A percentile compares a stretch with the other conserved stretches of the same genome.
These are phyloP conservation scores for Gambelia wislizenii DNA, from an alignment of 2,797 vertebrate species.

Conservation along the genomic window DNA sequence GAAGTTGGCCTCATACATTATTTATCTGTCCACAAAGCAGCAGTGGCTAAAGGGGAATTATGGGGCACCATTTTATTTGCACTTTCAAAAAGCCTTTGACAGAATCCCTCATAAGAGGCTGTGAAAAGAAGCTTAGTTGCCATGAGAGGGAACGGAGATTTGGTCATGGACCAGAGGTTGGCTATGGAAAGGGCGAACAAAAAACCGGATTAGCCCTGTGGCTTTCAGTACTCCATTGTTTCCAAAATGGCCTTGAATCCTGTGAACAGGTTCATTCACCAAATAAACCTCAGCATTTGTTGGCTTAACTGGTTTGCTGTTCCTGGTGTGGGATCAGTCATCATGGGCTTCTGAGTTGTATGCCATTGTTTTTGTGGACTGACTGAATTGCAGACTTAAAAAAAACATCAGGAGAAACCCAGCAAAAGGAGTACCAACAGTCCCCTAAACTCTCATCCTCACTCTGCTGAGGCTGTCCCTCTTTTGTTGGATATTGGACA, in stretches of 20 bases:
- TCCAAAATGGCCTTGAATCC: constrained; percentile 37
- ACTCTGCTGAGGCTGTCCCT: neutral
- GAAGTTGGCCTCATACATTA: constrained; percentile 17
- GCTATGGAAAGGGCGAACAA: constrained; percentile 30
- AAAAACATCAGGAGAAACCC: neutral
- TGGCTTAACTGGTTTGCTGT: constrained; percentile 32
- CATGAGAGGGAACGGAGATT: constrained; percentile 34
- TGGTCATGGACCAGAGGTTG: constrained; percentile 35
- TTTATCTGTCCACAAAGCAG: constrained; percentile 18
- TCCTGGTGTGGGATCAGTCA: constrained; percentile 6
- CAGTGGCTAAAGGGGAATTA: constrained; percentile 19
- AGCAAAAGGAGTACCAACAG: neutral
- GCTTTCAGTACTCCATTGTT: constrained; percentile 41
- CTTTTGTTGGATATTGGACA: neutral
- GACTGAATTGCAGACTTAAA: constrained; percentile 14
- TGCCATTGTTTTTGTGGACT: constrained; percentile 6
- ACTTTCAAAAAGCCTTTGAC: constrained; percentile 30
- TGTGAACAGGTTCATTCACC: constrained; percentile 32
- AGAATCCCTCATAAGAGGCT: constrained; percentile 38
- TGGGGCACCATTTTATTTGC: constrained; percentile 30
- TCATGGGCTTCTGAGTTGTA: neutral
- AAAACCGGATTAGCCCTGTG: constrained; percentile 41
- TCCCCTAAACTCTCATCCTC: neutral
- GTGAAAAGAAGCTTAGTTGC: constrained; percentile 47
- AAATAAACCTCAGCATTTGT: constrained; percentile 23